A percentile compares a stretch with the other conserved stretches of the same genome.
phyloP scores from a whole-genome alignment of 2,797 vertebrate genomes.

The Coluber constrictor region DNA sequence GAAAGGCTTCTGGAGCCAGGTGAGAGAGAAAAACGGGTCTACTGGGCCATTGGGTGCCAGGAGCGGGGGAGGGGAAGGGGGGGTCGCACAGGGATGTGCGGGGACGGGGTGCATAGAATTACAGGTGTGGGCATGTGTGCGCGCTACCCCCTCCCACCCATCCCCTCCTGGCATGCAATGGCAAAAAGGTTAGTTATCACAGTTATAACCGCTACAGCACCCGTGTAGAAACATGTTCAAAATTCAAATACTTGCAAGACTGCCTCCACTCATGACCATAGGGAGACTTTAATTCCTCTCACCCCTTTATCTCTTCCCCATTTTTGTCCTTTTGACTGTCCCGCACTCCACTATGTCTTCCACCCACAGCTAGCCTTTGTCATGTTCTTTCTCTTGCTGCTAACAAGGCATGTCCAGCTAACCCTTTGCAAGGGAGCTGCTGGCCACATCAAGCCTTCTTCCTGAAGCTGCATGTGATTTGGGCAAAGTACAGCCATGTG shows the following conservation, averaged over 20 bases:
- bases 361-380: background rate
- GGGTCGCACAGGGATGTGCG: too few species aligned
- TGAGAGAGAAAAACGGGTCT: too few species aligned
- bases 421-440: background rate
- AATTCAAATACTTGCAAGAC: background rate
- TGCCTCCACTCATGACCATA: background rate
- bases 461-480: background rate
- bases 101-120: too few species aligned
- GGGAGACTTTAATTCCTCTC: background rate
- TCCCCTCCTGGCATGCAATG: too few species aligned
- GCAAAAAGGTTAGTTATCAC: too few species aligned
- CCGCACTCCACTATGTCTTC: background rate
- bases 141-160: too few species aligned
- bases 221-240: background rate
- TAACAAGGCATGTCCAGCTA: background rate
- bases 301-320: background rate
- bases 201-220: background rate
- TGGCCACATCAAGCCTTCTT: background rate
- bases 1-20: too few species aligned
- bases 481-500: background rate
- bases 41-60: too few species aligned
- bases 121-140: too few species aligned
- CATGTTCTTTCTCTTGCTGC: background rate
- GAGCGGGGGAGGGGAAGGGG: too few species aligned
- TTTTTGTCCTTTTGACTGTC: background rate